A percentile compares a stretch with the other conserved stretches of the same genome.
Conservation (phyloP, 2,888 invertebrate genomes). For the Drosophila subquinaria region DNA sequence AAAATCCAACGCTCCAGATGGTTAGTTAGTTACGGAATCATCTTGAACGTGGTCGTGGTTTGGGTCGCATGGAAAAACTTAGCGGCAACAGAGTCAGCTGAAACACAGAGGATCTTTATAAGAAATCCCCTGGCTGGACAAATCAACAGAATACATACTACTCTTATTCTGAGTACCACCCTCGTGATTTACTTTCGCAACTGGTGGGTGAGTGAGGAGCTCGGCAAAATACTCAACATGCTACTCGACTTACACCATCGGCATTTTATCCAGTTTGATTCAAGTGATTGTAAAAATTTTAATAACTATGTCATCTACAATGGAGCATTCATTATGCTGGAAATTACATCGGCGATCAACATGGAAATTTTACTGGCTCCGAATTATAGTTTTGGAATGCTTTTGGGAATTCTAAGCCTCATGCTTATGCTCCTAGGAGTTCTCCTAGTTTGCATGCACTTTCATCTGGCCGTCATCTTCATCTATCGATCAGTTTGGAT, state of each 20-base stretch:
- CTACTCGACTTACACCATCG: slow-evolving; percentile 16
- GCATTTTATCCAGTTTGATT: neutral
- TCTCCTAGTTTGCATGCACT: slow-evolving; percentile 45
- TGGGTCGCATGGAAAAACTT: neutral
- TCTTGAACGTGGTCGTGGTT: slow-evolving; percentile 5
- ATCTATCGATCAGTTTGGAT: slow-evolving; percentile 57
- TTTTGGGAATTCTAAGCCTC: neutral
- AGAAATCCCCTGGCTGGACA: slow-evolving; percentile 29
- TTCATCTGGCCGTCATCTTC: slow-evolving; percentile 32
- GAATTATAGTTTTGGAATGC: neutral
- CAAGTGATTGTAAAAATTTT: slow-evolving; percentile 17
- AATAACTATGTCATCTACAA: slow-evolving; percentile 38
- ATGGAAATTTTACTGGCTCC: neutral
- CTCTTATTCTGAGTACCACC: slow-evolving; percentile 9
- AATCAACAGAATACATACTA: slow-evolving; percentile 19
- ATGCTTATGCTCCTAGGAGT: slow-evolving; percentile 7
- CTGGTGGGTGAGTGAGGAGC: slow-evolving; percentile 48
- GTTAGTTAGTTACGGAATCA: slow-evolving; percentile 43
- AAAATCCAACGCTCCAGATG: slow-evolving; percentile 35
- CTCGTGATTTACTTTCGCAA: slow-evolving; percentile 21
- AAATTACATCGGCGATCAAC: slow-evolving; percentile 28
- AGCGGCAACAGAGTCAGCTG: neutral
- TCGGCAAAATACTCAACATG: slow-evolving; percentile 22
- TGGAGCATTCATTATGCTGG: neutral
- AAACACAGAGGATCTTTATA: slow-evolving; percentile 6